Base-by-base conservation (phyloP, 2,113 vertebrate species). In the Cavia aperea region DNA sequence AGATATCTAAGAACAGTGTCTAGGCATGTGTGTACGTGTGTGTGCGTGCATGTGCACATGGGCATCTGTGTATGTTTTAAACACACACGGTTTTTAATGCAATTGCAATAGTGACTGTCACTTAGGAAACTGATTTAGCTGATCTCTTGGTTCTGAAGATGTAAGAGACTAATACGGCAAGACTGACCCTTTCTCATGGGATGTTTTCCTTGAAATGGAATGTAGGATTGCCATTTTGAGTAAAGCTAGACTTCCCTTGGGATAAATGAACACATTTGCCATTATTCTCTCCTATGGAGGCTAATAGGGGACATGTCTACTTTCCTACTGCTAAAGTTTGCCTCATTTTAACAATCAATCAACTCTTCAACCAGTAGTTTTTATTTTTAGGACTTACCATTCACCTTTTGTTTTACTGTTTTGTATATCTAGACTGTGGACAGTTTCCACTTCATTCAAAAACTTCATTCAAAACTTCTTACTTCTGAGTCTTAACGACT, bases 171-270 rank as follows among this genome's bases (percentile, higher is more conserved):
- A 65, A 58, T 51, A 79, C 29, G 90, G 43, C 36, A 79, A 82
- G 24, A 63, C 5, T 18, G 56, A 39, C 36, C 77, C 91, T 90
- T 90, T 83, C 56, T 63, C 86, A n/a, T 24, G 85, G 73, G 26
- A 10, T 82, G 49, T 43, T 92, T 3, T 78, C 18, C 56, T 51
- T 65, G 75, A 94, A 92, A 81, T 58, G 36, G 66, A 91, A 93
- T 88, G 60, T 89, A 63, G 51, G 4, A 54, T 51, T 81, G 58
- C 81, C 54, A n/a, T 85, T 24, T 23, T 92, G 91, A 86, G 83
- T 79, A 75, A 93, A 95, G 70, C 62, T 58, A 93, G 93, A 95
- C 68, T 77, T 88, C 46, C 51, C 62, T 92, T 36, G 56, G 91
- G 86, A 84, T 36, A 68, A 92, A 73, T 51, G 13, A 73, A 36